Base-by-base conservation (phyloP, 1,140 invertebrate species). In the Neodiprion fabricii region DNA sequence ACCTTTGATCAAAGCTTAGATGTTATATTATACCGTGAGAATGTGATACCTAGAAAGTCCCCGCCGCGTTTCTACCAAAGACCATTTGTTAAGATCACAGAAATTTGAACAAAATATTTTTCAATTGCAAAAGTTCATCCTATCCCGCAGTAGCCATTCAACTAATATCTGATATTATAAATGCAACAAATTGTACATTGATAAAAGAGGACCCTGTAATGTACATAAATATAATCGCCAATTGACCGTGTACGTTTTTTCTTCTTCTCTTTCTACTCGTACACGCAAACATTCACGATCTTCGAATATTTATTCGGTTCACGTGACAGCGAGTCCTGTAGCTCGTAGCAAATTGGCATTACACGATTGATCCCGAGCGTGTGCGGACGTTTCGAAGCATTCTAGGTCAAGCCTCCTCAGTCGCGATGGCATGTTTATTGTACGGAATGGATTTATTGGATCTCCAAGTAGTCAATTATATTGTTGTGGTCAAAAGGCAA, bases 371-470 rank as follows among this genome's bases (percentile, higher is more conserved):
- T 61, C 53, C 11, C n/a, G 53, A 8, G 53, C 53, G 53, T 61
- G 5, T 61, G 53, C 11, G 11, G 53, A 17, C n/a, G 11, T 12
- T 12, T 61, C n/a, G 9, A 61, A 61, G 53, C 53, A 61, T 61
- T 61, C 53, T 61, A 61, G 53, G 53, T 61, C 53, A 61, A 61
- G 53, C 53, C 53, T 61, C 11, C 53, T 61, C 53, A 7, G 11
- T 61, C 11, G n/a, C n/a, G 53, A 5, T 17, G 53, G 53, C 53
- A 61, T 61, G 53, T 61, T 61, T 61, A 61, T 17, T 61, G 53
- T 61, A 61, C 53, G 53, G 9, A 61, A 61, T 61, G 11, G 53
- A 61, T 61, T 61, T 61, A 61, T 61, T 61, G n/a, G n/a, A 61
- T 61, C 53, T 61, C 7, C 28, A 40, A 40, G 28, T 40, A 40